A percentile compares a stretch with the other conserved stretches of the same genome.
These are phyloP conservation scores for Uropetala carovei DNA, from an alignment of 2,888 invertebrate genomes.

Conservation along the genomic window DNA sequence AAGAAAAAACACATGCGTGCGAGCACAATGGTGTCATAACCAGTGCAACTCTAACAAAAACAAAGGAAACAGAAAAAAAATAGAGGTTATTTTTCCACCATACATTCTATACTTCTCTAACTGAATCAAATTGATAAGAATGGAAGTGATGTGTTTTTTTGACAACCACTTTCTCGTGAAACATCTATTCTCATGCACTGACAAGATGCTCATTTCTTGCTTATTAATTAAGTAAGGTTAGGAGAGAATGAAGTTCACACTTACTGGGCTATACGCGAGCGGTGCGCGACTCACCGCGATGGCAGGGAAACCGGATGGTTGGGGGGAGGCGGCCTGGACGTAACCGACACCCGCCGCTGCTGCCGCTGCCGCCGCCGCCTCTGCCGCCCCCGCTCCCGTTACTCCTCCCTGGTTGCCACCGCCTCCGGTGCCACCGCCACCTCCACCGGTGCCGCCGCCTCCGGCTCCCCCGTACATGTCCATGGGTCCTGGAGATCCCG, in stretches of 20 bases:
- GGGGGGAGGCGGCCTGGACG: constrained; percentile 97
- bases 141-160: neutral
- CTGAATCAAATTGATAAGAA: too few species aligned
- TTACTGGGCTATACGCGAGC: constrained; percentile 95
- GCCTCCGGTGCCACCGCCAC: constrained; percentile 35
- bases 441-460: constrained; percentile 59
- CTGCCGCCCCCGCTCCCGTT: constrained; percentile 56
- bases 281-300: constrained; percentile 95
- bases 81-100: too few species aligned
- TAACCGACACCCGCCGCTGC: constrained; percentile 92
- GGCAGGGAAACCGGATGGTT: constrained; percentile 96
- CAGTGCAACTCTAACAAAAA: too few species aligned
- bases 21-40: too few species aligned
- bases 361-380: constrained; percentile 78
- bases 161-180: neutral
- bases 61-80: too few species aligned
- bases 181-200: neutral
- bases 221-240: neutral
- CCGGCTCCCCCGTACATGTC: constrained; percentile 84
- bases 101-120: too few species aligned
- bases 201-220: neutral
- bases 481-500: constrained; percentile 91
- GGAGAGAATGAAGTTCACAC: constrained; percentile 73
- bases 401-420: constrained; percentile 58
- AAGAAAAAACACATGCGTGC: too few species aligned